A percentile compares a stretch with the other conserved stretches of the same genome.
Evolutionary conservation across 2,113 vertebrate genomes (phyloP).

Genomic region (Antechinus flavipes): DNA sequence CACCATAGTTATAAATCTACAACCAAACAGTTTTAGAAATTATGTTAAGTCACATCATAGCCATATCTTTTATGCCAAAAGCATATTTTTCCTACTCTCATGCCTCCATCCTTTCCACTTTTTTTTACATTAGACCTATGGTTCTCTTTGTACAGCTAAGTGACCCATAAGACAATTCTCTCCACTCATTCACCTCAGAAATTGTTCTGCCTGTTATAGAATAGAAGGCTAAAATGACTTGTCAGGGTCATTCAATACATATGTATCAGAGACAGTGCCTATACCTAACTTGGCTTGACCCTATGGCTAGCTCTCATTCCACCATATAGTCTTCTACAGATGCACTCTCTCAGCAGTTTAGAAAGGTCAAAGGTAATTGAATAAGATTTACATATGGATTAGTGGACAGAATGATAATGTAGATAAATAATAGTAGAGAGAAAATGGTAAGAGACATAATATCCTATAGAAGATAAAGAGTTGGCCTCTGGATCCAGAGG

Average conservation of each 20-base stretch:
- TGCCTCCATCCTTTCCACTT: neutral
- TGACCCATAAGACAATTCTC: neutral
- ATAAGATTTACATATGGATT: neutral
- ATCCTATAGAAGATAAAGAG: neutral
- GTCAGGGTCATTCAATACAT: neutral
- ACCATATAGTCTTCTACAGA: neutral
- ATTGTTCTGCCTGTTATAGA: neutral
- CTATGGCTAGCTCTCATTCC: neutral
- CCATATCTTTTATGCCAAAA: conserved; percentile 28
- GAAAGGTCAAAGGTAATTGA: neutral
- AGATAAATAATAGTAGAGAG: neutral
- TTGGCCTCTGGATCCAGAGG: neutral
- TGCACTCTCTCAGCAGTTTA: neutral
- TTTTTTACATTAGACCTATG: conserved; percentile 58
- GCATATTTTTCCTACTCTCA: conserved; percentile 21
- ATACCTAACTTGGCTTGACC: neutral
- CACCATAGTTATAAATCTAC: neutral
- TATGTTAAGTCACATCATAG: neutral
- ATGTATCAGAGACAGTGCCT: neutral
- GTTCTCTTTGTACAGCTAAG: neutral
- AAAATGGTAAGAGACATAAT: neutral
- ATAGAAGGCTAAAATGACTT: neutral
- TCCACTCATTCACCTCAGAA: neutral
- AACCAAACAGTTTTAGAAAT: rapidly evolving
- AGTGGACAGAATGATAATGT: neutral